Conservation (phyloP, 1,140 invertebrate species). For the Meloidogyne floridensis region DNA sequence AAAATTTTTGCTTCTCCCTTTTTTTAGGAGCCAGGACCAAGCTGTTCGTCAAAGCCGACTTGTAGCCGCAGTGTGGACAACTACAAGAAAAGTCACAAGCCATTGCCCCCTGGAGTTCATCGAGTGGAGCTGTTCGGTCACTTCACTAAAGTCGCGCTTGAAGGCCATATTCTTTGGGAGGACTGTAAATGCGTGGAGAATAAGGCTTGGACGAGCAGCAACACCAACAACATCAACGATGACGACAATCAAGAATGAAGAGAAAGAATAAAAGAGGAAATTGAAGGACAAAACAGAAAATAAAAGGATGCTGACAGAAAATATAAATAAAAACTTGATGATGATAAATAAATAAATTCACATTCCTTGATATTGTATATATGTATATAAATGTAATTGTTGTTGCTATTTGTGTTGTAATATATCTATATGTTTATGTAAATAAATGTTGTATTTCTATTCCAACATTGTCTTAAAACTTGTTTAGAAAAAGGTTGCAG, state of each 20-base stretch:
- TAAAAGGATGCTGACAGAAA: not conserved
- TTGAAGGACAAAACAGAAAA: not conserved
- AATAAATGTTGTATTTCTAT: too few species aligned
- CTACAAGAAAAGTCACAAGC: not conserved
- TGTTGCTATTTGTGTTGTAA: too few species aligned
- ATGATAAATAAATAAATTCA: too few species aligned
- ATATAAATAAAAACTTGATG: too few species aligned
- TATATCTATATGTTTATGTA: too few species aligned
- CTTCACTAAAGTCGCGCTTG: not conserved
- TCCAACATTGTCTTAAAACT: too few species aligned
- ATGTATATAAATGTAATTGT: too few species aligned
- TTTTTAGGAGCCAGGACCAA: not conserved
- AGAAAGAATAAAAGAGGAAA: not conserved
- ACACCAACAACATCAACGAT: not conserved
- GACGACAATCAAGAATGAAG: not conserved
- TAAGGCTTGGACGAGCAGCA: not conserved
- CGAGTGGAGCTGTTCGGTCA: not conserved
- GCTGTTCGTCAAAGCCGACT: not conserved
- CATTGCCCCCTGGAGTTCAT: not conserved
- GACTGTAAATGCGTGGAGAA: not conserved
- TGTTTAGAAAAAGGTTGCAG: too few species aligned
- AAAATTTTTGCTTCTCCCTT: not conserved
- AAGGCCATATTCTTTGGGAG: conserved; percentile 4
- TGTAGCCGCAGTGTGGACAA: not conserved
- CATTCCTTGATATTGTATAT: too few species aligned